These are phyloP conservation scores for Torymus aiolomorphi DNA, from an alignment of 2,888 invertebrate species.

Conservation along the genomic window DNA sequence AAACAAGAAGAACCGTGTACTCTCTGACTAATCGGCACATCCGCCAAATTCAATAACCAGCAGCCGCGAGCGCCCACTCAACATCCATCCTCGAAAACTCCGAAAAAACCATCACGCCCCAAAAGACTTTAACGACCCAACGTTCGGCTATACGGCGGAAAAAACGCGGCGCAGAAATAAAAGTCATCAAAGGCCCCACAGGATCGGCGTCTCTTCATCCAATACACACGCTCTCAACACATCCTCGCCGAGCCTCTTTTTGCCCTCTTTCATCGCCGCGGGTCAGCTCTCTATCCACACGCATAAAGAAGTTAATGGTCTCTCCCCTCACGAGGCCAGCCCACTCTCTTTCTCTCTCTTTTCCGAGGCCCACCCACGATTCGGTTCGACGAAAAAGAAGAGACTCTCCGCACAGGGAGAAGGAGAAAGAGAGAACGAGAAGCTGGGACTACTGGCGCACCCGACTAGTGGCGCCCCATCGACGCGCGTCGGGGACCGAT, in stretches of 20 bases:
- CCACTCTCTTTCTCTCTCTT: conserved; percentile 65
- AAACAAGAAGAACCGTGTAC: too few relatives aligned
- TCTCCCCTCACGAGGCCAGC: conserved; percentile 50
- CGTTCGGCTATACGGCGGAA: neutral
- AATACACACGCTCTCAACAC: neutral
- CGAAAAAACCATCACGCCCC: too few relatives aligned
- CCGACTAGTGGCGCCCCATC: conserved; percentile 69
- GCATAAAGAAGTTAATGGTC: conserved; percentile 47
- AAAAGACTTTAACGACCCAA: neutral
- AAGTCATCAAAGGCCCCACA: conserved; percentile 1
- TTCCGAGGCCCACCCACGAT: conserved; percentile 68
- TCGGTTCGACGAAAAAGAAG: conserved; percentile 60
- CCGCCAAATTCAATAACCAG: too few relatives aligned
- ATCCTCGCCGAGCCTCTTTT: neutral
- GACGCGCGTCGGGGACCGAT: conserved; percentile 33
- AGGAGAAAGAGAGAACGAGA: neutral
- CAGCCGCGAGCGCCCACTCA: too few relatives aligned
- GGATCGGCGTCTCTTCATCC: neutral
- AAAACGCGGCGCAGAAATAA: conserved; percentile 16
- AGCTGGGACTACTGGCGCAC: conserved; percentile 45
- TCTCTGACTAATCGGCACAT: too few relatives aligned
- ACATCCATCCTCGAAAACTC: too few relatives aligned
- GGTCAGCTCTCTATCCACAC: conserved; percentile 8
- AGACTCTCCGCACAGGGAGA: neutral
- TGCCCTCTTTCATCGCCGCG: conserved; percentile 8